A percentile compares a stretch with the other conserved stretches of the same genome.
phyloP scores from a whole-genome alignment of 2,113 vertebrate species.

The Zosterops pallidus region DNA sequence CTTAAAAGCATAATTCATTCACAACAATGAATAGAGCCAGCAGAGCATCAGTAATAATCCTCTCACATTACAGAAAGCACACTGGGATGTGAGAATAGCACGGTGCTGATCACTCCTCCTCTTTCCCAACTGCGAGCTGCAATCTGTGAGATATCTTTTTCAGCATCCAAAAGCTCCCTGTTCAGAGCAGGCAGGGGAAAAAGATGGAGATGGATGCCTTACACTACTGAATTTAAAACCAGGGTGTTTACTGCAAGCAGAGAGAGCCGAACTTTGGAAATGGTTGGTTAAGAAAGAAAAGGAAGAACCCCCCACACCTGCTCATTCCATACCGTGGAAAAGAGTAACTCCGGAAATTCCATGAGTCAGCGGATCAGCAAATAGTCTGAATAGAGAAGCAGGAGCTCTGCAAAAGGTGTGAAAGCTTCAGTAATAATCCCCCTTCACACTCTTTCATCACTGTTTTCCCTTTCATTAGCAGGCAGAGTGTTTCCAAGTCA shows the following conservation, averaged over 20 bases:
- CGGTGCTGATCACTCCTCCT: not conserved
- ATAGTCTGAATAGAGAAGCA: conserved; percentile 8
- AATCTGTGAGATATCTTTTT: conserved; percentile 4
- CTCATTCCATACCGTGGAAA: not conserved
- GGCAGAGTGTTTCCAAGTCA: not conserved
- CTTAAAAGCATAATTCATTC: conserved; percentile 58
- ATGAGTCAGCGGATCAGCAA: not conserved
- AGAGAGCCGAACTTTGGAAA: not conserved
- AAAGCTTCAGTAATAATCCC: conserved; percentile 1
- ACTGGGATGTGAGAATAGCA: not conserved
- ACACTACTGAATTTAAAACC: not conserved
- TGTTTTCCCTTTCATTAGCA: conserved; percentile 30
- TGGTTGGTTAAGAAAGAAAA: not conserved
- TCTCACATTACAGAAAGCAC: conserved; percentile 42
- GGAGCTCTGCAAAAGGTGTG: not conserved
- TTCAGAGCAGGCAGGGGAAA: not conserved
- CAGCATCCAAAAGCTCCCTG: conserved; percentile 2
- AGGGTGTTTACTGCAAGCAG: not conserved
- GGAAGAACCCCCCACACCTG: not conserved
- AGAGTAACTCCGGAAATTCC: conserved; percentile 12
- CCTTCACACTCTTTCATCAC: not conserved
- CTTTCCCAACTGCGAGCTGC: conserved; percentile 10
- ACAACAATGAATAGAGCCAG: conserved; percentile 40
- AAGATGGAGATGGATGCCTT: not conserved
- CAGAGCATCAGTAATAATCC: conserved; percentile 60